Base-by-base conservation (phyloP, 2,888 invertebrate genomes). In the Oxyscelio sp. region DNA sequence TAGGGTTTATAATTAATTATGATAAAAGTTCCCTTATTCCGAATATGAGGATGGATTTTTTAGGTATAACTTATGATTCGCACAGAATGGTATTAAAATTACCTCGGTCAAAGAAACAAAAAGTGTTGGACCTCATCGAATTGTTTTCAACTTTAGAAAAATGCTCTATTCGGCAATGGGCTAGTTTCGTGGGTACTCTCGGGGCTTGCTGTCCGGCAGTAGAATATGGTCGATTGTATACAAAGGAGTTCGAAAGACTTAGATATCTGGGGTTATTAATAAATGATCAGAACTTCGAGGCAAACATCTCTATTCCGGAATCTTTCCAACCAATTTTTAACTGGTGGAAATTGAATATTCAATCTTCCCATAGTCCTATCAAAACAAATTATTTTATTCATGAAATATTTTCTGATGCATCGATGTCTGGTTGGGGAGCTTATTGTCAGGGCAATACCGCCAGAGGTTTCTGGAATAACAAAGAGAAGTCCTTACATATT, bases 1-100 rank as follows among this genome's bases (percentile, higher is more conserved):
- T 52, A 52, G 52, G 52, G n/a, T 52, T 27, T 24, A n/a, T 56
- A 40, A 17, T 77, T 13, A 77, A 66, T 22, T 19, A 24, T 17
- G n/a, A 66, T 17, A 66, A 77, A 66, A 66, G 74, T 58, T n/a
- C 54, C 22, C 38, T 66, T 13, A 48, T 58, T 3, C 74, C 74
- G 3, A 24, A 13, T 6, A 73, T 43, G 13, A 31, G 66, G 4
- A 59, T 54, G 17, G 38, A 38, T 13, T 78, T 68, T n/a, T 15
- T 78, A 24, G 68, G 78, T 15, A 66, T 78, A 19, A 59, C 40
- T 43, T 71, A 61, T 15, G 54, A 70, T 31, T 45, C 45, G 3
- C 4, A 34, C 5, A 34, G 9, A 11, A 34, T 34, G 34, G 34
- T 11, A 9, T 34, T 34, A 9, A 2, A 34, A 34, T 11, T 34